Conservation (phyloP, 2,888 invertebrate species). For the Coenonympha arcania region DNA sequence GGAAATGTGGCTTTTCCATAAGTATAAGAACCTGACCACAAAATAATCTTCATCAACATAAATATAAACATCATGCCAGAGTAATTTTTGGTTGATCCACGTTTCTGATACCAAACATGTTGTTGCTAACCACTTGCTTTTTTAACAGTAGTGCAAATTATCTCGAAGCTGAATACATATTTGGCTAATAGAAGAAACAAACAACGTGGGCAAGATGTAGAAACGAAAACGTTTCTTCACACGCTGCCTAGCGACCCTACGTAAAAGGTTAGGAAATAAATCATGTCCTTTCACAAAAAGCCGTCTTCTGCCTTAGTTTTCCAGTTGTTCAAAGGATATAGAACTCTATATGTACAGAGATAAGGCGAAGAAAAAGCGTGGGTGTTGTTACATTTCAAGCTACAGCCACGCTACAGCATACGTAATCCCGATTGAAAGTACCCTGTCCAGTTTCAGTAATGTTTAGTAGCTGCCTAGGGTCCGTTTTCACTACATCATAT, state of each 20-base stretch:
- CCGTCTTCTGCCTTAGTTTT: conserved; percentile 1
- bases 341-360: conserved; percentile 9
- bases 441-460: conserved; percentile 27
- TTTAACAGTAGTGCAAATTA: not conserved
- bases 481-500: conserved; percentile 11
- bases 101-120: no score
- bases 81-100: no score
- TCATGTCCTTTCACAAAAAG: conserved; percentile 25
- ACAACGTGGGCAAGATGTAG: not conserved
- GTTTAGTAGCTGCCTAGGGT: conserved; percentile 11
- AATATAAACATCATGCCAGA: not conserved
- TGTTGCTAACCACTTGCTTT: no score
- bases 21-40: not conserved
- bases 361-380: not conserved
- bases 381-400: conserved; percentile 9
- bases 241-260: not conserved
- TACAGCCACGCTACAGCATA: no score
- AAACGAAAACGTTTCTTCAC: conserved; percentile 2
- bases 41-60: not conserved
- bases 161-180: not conserved
- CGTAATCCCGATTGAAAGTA: conserved; percentile 28
- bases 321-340: conserved; percentile 6
- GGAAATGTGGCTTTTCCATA: not conserved
- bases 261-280: conserved; percentile 18
- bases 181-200: not conserved